Conservation (phyloP, 1,140 invertebrate genomes). For the Scaptomyza hsui region DNA sequence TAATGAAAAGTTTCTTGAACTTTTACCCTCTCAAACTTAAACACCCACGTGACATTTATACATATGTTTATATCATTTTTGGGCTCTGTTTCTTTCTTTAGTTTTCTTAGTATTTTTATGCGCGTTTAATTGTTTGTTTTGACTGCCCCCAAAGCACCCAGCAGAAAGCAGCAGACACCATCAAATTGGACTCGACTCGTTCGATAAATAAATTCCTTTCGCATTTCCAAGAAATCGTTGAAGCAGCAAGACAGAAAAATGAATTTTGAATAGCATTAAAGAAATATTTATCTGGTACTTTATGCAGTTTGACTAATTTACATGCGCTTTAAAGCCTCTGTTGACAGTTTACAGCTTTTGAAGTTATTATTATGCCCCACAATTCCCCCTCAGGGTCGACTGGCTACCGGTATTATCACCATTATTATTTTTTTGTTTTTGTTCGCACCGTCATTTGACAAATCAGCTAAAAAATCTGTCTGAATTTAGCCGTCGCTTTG, state of each 20-base stretch:
- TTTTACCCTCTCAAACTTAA: constrained; percentile 10
- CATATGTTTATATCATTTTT: neutral
- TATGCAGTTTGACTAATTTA: constrained; percentile 52
- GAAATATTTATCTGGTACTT: constrained; percentile 14
- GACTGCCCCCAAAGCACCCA: constrained; percentile 14
- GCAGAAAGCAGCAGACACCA: constrained; percentile 16
- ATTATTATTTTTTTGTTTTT: constrained; percentile 51
- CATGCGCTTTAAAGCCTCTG: constrained; percentile 45
- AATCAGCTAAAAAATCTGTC: constrained; percentile 33
- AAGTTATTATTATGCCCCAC: constrained; percentile 24
- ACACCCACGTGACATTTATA: constrained; percentile 15
- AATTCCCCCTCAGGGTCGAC: constrained; percentile 1
- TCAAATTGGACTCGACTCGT: constrained; percentile 43
- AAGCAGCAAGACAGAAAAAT: constrained; percentile 31
- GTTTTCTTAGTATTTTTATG: constrained; percentile 57
- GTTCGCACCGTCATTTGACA: constrained; percentile 38
- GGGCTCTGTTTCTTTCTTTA: constrained; percentile 7
- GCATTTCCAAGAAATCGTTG: constrained; percentile 37
- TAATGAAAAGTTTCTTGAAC: constrained; percentile 64
- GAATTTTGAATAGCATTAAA: constrained; percentile 57
- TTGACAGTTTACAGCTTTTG: constrained; percentile 65
- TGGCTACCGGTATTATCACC: constrained; percentile 67
- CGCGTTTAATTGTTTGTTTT: constrained; percentile 59
- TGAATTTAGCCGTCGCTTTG: constrained; percentile 64
- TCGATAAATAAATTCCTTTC: constrained; percentile 31